Percentiles rank a stretch among this genome's conserved stretches.
These are phyloP conservation scores for Abrostola tripartita DNA, from an alignment of 2,888 invertebrate species.

Conservation along the genomic window DNA sequence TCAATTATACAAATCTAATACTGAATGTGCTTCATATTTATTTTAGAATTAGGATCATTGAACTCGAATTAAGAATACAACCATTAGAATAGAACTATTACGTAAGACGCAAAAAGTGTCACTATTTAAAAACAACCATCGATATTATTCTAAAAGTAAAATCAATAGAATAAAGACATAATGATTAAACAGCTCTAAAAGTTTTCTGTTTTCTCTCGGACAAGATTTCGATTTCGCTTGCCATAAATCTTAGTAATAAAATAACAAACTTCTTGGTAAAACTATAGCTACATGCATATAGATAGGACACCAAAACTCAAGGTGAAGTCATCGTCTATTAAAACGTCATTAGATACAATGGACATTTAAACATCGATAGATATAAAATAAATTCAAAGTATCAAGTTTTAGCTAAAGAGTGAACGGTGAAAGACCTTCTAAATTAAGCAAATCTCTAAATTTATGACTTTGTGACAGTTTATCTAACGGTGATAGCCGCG, in stretches of 20 bases:
- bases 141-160: not conserved
- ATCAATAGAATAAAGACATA: not conserved
- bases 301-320: constrained; percentile 17
- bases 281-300: constrained; percentile 11
- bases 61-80: too few species aligned
- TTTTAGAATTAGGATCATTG: too few species aligned
- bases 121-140: not conserved
- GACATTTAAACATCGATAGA: constrained; percentile 40
- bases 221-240: not conserved
- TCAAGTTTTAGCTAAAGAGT: constrained; percentile 50
- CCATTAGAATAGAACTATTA: too few species aligned
- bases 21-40: too few species aligned
- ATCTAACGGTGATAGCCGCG: constrained; percentile 54
- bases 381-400: constrained; percentile 52
- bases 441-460: constrained; percentile 76
- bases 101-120: too few species aligned
- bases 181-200: not conserved
- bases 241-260: not conserved
- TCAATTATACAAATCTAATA: too few species aligned
- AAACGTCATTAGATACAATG: constrained; percentile 45
- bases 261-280: constrained; percentile 6
- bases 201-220: not conserved
- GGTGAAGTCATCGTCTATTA: constrained; percentile 40
- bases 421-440: constrained; percentile 71
- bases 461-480: constrained; percentile 68